These are phyloP conservation scores for Agrotis segetum DNA, from an alignment of 2,888 invertebrate genomes.

Conservation along the genomic window DNA sequence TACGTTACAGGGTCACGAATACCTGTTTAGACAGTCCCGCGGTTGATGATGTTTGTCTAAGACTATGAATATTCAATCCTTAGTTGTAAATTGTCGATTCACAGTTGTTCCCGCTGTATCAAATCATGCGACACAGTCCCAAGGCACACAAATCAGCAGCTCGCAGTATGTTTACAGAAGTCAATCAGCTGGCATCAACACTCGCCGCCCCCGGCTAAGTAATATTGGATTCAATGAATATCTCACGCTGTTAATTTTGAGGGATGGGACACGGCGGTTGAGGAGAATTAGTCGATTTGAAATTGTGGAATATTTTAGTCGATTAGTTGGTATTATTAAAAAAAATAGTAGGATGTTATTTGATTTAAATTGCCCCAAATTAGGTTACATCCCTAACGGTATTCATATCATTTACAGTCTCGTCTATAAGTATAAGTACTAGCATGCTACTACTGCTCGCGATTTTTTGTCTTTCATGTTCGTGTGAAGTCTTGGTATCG, in stretches of 20 bases:
- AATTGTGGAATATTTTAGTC: not conserved
- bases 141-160: slow-evolving; percentile 14
- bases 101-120: slow-evolving; percentile 5
- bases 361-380: too few species aligned
- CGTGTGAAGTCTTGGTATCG: too few species aligned
- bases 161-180: slow-evolving; percentile 60
- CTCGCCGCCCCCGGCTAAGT: slow-evolving; percentile 55
- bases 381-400: too few species aligned
- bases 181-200: slow-evolving; percentile 68
- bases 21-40: too few species aligned
- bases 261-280: not conserved
- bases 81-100: slow-evolving; percentile 2
- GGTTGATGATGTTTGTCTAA: too few species aligned
- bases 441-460: too few species aligned
- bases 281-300: slow-evolving; percentile 14
- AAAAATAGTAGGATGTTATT: too few species aligned
- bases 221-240: slow-evolving; percentile 68
- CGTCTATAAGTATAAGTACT: too few species aligned
- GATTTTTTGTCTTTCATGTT: too few species aligned
- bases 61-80: not conserved
- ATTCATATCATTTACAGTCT: too few species aligned
- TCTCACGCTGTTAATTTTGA: slow-evolving; percentile 67
- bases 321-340: not conserved
- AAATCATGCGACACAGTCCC: slow-evolving; percentile 23
- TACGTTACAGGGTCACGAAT: too few species aligned